Base-by-base conservation (phyloP, 1,140 invertebrate genomes). In the Danaus plexippus region DNA sequence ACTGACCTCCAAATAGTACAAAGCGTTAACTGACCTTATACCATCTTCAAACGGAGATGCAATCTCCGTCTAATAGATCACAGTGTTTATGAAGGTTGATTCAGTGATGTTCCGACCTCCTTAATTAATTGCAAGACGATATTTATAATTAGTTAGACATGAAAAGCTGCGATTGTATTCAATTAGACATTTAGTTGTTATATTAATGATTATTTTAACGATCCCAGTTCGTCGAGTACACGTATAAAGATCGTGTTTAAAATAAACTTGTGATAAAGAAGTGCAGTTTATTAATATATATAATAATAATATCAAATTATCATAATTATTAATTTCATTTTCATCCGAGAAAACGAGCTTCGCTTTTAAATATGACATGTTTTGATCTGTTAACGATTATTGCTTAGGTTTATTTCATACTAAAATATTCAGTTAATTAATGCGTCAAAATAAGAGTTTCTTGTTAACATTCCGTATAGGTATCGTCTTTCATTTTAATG, bases 331-430 rank as follows among this genome's bases (percentile, higher is more conserved):
- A 57, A 60, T 68, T 66, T 74, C 65, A 70, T 68, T 54, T 64
- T 60, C 59, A 68, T 70, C 61, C 61, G 50, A 62, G 62, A 67
- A 69, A 61, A 64, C 52, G 61, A 64, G 55, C 64, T 61, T 73
- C 70, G 66, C 51, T 75, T 75, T 74, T 69, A 69, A 73, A 64
- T 78, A 68, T 74, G 68, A 69, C 73, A 63, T 74, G 75, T 78
- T 78, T 71, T 76, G 71, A 75, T 67, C 54, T 67, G 75, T 68
- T 75, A 77, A 71, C 71, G 70, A 71, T 74, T 71, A 75, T 75
- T 56, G 64, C 63, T 72, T 67, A 63, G 59, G 60, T 73, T 70
- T 71, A 64, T 61, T 66, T 57, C 50, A 64, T 57, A 40, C 52
- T 47, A 55, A 59, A 64, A 68, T 63, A 65, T 71, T 65, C 45